A percentile compares a stretch with the other conserved stretches of the same genome.
Conservation (phyloP, 1,140 invertebrate genomes). For the Temnothorax nylanderi region DNA sequence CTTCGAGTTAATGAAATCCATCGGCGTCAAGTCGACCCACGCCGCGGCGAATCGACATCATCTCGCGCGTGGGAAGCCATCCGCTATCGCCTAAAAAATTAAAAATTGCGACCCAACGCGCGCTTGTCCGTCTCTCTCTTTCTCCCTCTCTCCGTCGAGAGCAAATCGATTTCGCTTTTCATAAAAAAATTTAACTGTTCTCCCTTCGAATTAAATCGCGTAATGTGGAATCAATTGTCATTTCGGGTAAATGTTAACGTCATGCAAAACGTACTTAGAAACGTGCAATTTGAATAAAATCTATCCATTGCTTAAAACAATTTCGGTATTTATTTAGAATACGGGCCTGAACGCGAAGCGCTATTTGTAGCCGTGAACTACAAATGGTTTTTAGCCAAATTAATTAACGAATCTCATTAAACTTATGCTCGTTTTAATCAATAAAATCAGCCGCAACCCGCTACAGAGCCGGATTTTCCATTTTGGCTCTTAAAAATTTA, state of each 20-base stretch:
- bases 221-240: background rate
- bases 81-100: slow-evolving; percentile 26
- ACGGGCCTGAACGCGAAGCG: too few species aligned
- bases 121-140: background rate
- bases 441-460: too few species aligned
- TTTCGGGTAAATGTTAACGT: background rate
- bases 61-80: slow-evolving; percentile 27
- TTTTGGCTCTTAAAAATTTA: too few species aligned
- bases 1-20: slow-evolving; percentile 81
- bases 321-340: background rate
- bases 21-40: slow-evolving; percentile 46
- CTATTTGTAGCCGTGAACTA: too few species aligned
- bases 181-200: background rate
- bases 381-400: too few species aligned
- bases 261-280: background rate
- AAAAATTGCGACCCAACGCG: slow-evolving; percentile 35
- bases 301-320: background rate
- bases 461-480: too few species aligned
- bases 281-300: background rate
- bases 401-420: too few species aligned
- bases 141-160: background rate
- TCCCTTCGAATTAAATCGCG: slow-evolving; percentile 2
- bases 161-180: slow-evolving; percentile 1
- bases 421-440: too few species aligned
- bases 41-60: slow-evolving; percentile 41